Conservation (phyloP, 2,888 invertebrate genomes). For the Hartigia nigra region DNA sequence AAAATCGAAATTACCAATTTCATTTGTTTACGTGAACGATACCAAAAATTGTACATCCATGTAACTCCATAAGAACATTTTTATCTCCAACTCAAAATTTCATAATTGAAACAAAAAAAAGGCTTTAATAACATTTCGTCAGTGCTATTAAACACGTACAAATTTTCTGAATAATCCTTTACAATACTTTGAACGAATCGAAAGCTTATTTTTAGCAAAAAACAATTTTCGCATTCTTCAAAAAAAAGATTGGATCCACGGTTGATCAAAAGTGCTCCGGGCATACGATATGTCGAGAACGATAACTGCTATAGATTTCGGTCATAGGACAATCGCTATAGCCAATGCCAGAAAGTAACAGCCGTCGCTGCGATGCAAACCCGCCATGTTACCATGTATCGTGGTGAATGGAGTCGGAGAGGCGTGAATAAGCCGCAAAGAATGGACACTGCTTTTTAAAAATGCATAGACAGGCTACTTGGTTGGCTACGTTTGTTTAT, state of each 20-base stretch:
- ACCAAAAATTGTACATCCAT: neutral
- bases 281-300: neutral
- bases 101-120: no score
- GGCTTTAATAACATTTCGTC: neutral
- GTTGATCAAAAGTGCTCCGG: neutral
- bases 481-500: neutral
- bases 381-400: neutral
- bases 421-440: slow-evolving; percentile 2
- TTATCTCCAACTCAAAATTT: no score
- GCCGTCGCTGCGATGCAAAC: neutral
- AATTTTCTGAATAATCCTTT: neutral
- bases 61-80: no score
- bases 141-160: neutral
- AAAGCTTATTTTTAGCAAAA: neutral
- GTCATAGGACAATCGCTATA: neutral
- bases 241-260: no score
- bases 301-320: neutral
- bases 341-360: neutral
- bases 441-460: neutral
- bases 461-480: neutral
- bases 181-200: neutral
- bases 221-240: no score
- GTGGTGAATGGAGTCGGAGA: neutral
- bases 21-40: neutral
- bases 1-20: neutral